phyloP scores from a whole-genome alignment of 1,140 invertebrate species.

The Lineus longissimus region DNA sequence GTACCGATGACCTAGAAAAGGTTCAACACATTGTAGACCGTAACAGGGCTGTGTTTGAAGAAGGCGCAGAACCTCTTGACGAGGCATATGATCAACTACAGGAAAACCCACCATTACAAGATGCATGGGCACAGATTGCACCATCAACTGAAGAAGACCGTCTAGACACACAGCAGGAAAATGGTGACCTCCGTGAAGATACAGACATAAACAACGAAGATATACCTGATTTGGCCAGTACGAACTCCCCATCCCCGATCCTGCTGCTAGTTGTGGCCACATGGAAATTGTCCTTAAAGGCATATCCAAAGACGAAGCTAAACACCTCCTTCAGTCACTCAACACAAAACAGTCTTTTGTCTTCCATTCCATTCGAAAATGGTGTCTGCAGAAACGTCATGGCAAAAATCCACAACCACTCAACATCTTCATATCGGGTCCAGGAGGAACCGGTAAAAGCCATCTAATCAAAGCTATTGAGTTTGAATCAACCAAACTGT shows the following conservation, averaged over 20 bases:
- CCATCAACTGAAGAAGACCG: not conserved
- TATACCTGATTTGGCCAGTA: not conserved
- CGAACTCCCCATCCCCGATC: not conserved
- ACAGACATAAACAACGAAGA: not conserved
- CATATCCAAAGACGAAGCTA: not conserved
- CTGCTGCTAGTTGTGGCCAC: not conserved
- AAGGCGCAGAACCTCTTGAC: not conserved
- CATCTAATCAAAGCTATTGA: constrained; percentile 17
- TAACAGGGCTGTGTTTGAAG: not conserved
- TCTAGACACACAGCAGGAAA: not conserved
- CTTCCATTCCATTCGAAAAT: constrained; percentile 19
- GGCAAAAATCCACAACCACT: constrained; percentile 11
- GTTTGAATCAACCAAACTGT: constrained; percentile 19
- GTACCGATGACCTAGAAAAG: not conserved
- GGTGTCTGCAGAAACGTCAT: constrained; percentile 10
- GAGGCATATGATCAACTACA: not conserved
- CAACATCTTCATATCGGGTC: constrained; percentile 17
- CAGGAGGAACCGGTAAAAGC: constrained; percentile 18
- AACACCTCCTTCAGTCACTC: not conserved
- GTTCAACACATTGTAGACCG: constrained; percentile 7
- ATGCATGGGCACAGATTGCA: constrained; percentile 7
- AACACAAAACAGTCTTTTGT: not conserved
- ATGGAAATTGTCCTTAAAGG: not conserved
- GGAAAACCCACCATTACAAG: not conserved
- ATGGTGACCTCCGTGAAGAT: not conserved